Conservation (phyloP, 2,797 vertebrate genomes). For the Muscicapa comitata region DNA sequence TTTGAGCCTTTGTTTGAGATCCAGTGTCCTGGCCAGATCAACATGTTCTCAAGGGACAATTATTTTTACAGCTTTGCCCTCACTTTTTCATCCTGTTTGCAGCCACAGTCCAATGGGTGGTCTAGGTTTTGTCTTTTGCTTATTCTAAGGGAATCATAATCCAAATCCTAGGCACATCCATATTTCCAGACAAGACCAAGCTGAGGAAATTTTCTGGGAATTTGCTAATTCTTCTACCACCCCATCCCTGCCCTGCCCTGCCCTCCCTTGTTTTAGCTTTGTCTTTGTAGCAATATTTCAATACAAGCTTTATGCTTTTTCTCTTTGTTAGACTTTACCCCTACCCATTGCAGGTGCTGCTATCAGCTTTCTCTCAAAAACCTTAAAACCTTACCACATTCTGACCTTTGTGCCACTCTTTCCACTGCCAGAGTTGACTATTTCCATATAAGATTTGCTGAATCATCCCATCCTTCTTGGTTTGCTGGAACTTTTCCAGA, state of each 20-base stretch:
- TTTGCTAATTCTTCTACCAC: not conserved
- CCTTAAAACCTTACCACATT: not conserved
- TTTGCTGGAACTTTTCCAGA: not conserved
- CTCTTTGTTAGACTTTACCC: not conserved
- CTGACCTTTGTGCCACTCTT: not conserved
- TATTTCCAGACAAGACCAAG: not conserved
- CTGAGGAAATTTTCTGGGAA: not conserved
- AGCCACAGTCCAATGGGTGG: not conserved
- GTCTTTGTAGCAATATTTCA: not conserved
- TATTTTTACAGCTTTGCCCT: not conserved
- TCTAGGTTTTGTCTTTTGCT: not conserved
- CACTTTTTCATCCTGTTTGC: not conserved
- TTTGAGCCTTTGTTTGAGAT: not conserved
- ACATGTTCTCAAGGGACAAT: not conserved
- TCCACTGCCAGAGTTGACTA: not conserved
- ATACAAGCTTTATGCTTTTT: not conserved
- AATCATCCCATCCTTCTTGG: not conserved
- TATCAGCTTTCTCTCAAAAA: not conserved
- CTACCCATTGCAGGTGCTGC: not conserved
- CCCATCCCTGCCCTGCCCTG: fast-evolving
- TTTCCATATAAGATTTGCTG: not conserved
- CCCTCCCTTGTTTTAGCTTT: not conserved
- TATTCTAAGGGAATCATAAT: not conserved
- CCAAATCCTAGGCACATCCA: not conserved
- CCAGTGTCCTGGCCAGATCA: not conserved